Base-by-base conservation (phyloP, 2,113 vertebrate genomes). In the Myiozetetes cayanensis region DNA sequence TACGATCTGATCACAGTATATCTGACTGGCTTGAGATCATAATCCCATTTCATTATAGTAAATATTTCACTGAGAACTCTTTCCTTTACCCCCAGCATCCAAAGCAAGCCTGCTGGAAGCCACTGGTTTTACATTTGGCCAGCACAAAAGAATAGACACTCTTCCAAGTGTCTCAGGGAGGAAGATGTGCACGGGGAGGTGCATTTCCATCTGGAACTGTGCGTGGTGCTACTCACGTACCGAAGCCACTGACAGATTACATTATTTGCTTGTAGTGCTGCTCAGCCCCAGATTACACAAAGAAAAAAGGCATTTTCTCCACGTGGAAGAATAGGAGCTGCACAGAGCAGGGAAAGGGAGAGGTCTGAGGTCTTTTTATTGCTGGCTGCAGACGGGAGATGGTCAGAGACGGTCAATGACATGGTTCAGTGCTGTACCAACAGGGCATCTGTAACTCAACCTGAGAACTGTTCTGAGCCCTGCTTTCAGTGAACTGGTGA, bases 381-480 rank as follows among this genome's bases (percentile, higher is more conserved):
- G 55, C 63, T n/a, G 39, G 27, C 53, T 92, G 61, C 61, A 59
- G 33, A 14, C 62, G 74, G 4, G 67, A 37, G 41, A 7, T 1
- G 62, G 39, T 63, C 63, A 46, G 50, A 72, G 31, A 62, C 0
- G 2, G 14, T 10, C 5, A 0, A 2, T 3, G 12, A n/a, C 0
- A 39, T 2, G 41, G 78, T 31, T 12, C 28, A n/a, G 74, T 19
- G 2, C 14, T 4, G 30, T 16, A 52, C n/a, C 47, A 31, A 23
- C 31, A 53, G n/a, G 43, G 17, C 46, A 20, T 10, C 1, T 18
- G 19, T 7, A 76, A 41, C 61, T 52, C 49, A 8, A 33, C 11
- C 25, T 0, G 3, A 33, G 53, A 17, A 2, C 20, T 19, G 50
- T 6, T 31, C 8, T 8, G 46, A 90, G 85, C 66, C 5, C 22